Conservation (phyloP, 2,888 invertebrate species). For the Dryococelus australis region DNA sequence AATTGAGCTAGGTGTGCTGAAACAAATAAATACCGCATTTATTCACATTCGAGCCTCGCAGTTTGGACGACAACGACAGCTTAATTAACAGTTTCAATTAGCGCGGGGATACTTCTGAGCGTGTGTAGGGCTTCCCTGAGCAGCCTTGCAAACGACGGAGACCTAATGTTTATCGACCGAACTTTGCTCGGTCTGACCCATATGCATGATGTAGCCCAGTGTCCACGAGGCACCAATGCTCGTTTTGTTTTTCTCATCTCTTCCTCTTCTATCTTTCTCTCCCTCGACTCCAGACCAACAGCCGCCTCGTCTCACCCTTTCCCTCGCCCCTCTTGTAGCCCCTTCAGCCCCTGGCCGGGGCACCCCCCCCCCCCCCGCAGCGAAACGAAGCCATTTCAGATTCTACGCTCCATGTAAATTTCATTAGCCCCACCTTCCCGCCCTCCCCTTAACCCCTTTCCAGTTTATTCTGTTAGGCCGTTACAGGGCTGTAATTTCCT, state of each 20-base stretch:
- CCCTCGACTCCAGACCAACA: neutral
- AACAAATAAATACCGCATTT: neutral
- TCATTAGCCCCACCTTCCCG: conserved; percentile 31
- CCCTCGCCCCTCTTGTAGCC: neutral
- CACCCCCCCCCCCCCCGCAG: neutral
- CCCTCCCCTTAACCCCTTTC: neutral
- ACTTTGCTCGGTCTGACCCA: neutral
- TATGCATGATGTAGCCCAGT: neutral
- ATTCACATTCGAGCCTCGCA: neutral
- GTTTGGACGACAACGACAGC: neutral
- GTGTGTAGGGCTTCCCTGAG: neutral
- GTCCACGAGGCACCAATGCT: neutral
- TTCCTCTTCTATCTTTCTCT: neutral
- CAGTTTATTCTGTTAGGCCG: conserved; percentile 28
- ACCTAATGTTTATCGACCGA: neutral
- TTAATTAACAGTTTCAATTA: conserved; percentile 16
- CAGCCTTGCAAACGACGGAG: conserved; percentile 3
- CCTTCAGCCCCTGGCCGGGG: neutral
- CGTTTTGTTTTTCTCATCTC: neutral
- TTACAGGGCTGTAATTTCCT: conserved; percentile 38
- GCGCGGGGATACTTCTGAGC: neutral
- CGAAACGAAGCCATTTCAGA: conserved; percentile 38
- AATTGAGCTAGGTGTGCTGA: too few species aligned
- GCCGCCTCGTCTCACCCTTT: neutral
- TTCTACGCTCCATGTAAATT: conserved; percentile 40